Conservation (phyloP, 1,140 invertebrate genomes). For the Oryctes rhinoceros region DNA sequence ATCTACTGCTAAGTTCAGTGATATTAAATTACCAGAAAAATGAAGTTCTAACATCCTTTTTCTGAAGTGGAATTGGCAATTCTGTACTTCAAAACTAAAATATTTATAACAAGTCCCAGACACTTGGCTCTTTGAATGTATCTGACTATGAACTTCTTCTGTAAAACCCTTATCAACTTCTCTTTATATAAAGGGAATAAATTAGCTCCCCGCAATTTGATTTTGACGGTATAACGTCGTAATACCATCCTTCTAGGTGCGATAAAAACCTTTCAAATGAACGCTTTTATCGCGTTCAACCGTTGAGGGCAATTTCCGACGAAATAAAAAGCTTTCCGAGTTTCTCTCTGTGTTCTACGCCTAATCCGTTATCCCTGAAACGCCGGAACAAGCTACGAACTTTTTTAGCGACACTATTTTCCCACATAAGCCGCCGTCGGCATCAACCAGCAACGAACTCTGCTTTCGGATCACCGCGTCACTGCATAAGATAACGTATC, state of each 20-base stretch:
- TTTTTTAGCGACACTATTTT: slow-evolving; percentile 15
- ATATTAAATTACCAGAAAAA: too few relatives aligned
- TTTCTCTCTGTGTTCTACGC: slow-evolving; percentile 14
- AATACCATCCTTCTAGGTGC: neutral
- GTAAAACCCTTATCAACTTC: neutral
- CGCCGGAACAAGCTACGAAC: slow-evolving; percentile 2
- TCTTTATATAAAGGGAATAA: neutral
- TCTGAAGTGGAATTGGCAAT: too few relatives aligned
- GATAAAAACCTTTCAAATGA: slow-evolving; percentile 19
- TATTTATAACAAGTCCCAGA: too few relatives aligned
- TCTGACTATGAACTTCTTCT: neutral
- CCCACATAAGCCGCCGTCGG: neutral
- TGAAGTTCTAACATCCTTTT: too few relatives aligned
- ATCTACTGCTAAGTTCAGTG: neutral
- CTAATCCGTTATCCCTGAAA: slow-evolving; percentile 14
- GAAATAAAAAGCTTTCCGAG: slow-evolving; percentile 16
- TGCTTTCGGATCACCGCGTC: slow-evolving; percentile 8
- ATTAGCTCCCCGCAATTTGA: neutral
- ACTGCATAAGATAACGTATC: slow-evolving; percentile 21
- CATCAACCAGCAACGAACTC: neutral
- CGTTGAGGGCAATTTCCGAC: slow-evolving; percentile 20
- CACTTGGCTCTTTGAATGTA: neutral
- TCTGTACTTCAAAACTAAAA: neutral
- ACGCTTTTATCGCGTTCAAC: slow-evolving; percentile 16
- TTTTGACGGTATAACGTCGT: slow-evolving; percentile 1